Evolutionary conservation across 1,140 invertebrate species (phyloP).

Genomic region (Eupristina koningsbergeri): DNA sequence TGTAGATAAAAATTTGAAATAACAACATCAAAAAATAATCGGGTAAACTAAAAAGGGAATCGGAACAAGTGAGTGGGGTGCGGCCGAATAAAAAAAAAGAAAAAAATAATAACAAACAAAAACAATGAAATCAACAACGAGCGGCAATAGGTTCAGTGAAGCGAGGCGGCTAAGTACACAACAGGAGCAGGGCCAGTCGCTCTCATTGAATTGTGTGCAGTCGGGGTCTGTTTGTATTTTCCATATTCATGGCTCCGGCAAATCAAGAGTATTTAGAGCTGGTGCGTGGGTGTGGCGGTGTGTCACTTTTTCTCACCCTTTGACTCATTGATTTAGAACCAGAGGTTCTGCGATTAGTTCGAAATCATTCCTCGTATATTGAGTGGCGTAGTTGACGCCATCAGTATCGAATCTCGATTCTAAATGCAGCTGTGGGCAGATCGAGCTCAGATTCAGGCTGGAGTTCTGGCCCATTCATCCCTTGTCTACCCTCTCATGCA

Average conservation of each 20-base stretch:
- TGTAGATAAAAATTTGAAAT: neutral
- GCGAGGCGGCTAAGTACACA: conserved; percentile 16
- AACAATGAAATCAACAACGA: conserved; percentile 9
- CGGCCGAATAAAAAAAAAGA: neutral
- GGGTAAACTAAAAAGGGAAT: neutral
- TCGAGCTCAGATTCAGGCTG: too few relatives aligned
- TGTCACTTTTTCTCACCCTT: conserved; percentile 19
- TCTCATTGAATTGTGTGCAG: conserved; percentile 27
- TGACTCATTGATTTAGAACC: neutral
- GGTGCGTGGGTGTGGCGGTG: conserved; percentile 35
- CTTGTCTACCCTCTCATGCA: neutral
- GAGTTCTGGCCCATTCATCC: too few relatives aligned
- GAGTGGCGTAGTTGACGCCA: neutral
- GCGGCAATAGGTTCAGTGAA: neutral
- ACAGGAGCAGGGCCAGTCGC: neutral
- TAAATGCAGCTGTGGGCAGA: conserved; percentile 24
- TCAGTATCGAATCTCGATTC: conserved; percentile 44
- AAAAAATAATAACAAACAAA: too few relatives aligned
- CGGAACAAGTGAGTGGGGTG: neutral
- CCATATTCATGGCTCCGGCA: neutral
- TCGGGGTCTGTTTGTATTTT: neutral
- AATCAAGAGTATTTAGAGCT: conserved; percentile 27
- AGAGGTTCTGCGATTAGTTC: conserved; percentile 23
- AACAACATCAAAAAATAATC: neutral
- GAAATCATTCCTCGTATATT: conserved; percentile 38